phyloP scores from a whole-genome alignment of 2,888 invertebrate genomes.

The Oxycera nigricornis region DNA sequence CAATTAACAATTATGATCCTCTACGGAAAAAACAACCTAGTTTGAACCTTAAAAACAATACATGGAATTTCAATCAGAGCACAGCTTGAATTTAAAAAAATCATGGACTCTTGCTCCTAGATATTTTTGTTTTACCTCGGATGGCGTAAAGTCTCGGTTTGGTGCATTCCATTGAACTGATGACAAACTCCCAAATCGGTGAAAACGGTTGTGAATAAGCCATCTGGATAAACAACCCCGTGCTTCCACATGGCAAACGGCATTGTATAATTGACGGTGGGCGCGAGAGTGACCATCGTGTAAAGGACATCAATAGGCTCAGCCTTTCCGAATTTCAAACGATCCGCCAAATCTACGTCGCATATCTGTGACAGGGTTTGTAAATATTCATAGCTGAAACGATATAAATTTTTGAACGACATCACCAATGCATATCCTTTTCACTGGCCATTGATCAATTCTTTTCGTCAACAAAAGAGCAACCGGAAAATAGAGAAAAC shows the following conservation, averaged over 20 bases:
- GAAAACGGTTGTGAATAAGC: constrained; percentile 28
- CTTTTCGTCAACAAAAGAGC: not conserved
- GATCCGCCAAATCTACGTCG: constrained; percentile 29
- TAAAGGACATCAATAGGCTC: constrained; percentile 22
- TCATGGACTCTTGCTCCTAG: too few species aligned
- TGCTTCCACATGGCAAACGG: constrained; percentile 22
- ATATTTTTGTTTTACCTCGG: constrained; percentile 1
- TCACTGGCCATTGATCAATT: not conserved
- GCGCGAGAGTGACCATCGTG: constrained; percentile 7
- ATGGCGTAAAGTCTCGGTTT: constrained; percentile 24
- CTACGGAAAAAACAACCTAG: not conserved
- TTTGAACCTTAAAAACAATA: not conserved
- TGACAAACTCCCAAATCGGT: constrained; percentile 36
- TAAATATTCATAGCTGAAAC: constrained; percentile 30
- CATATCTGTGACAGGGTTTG: constrained; percentile 24
- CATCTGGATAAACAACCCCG: constrained; percentile 19
- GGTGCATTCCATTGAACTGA: constrained; percentile 34
- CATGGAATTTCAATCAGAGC: not conserved
- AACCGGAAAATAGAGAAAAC: not conserved
- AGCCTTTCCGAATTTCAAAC: constrained; percentile 17
- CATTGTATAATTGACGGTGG: constrained; percentile 15
- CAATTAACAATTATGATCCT: not conserved
- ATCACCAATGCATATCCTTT: not conserved
- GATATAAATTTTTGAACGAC: not conserved
- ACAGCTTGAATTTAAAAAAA: too few species aligned